A percentile compares a stretch with the other conserved stretches of the same genome.
These are phyloP conservation scores for Mirza zaza DNA, from an alignment of 2,113 vertebrate genomes.

Conservation along the genomic window DNA sequence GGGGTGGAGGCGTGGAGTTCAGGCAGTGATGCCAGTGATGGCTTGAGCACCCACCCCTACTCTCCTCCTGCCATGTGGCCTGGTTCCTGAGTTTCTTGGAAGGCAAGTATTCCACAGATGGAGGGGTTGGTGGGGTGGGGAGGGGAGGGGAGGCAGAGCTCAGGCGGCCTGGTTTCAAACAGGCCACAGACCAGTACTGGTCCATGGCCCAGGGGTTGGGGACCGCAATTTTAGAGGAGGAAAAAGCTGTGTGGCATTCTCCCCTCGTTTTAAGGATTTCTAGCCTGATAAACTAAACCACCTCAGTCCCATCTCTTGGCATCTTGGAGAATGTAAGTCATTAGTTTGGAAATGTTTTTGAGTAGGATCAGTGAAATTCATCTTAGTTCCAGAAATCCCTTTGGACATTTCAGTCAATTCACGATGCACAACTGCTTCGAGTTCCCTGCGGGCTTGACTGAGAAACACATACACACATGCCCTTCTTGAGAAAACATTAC, in stretches of 20 bases:
- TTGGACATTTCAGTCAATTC: background rate
- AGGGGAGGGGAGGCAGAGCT: too few species aligned
- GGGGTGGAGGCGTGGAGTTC: too few species aligned
- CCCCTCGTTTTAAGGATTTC: background rate
- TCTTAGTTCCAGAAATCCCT: background rate
- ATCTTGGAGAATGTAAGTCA: background rate
- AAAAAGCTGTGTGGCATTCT: background rate
- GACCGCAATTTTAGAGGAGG: too few species aligned
- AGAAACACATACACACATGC: accelerated
- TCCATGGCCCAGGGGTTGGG: too few species aligned
- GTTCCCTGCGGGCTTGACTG: background rate
- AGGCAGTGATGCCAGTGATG: too few species aligned
- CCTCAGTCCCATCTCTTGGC: background rate
- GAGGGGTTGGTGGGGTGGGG: too few species aligned
- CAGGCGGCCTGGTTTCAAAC: too few species aligned
- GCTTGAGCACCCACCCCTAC: too few species aligned
- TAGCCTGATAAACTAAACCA: background rate
- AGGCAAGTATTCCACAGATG: too few species aligned
- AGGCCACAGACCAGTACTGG: too few species aligned
- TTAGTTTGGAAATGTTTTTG: background rate
- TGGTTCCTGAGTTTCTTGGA: too few species aligned
- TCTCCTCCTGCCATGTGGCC: too few species aligned
- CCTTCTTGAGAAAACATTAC: background rate
- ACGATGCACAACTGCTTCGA: background rate
- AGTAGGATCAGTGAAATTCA: background rate